These are phyloP conservation scores for Capreolus pygargus DNA, from an alignment of 2,113 vertebrate species.

Conservation along the genomic window DNA sequence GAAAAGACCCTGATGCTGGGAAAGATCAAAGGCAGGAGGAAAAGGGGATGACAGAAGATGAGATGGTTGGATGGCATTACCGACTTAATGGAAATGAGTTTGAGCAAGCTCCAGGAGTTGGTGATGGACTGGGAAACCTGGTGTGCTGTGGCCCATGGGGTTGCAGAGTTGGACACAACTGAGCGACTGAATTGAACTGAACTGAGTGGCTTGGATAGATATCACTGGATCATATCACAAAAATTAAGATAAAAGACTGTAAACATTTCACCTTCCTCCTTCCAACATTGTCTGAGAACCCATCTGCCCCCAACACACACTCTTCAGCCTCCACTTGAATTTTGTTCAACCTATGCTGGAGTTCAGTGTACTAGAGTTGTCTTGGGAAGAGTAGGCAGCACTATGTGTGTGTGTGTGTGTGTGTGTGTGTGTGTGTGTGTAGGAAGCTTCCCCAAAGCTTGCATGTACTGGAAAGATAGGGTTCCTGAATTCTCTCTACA, in stretches of 20 bases:
- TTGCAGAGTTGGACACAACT: background rate
- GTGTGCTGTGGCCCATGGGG: background rate
- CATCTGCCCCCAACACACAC: background rate
- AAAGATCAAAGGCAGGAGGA: background rate
- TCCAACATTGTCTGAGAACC: background rate
- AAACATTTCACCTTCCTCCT: constrained; percentile 20
- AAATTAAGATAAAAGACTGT: constrained; percentile 80
- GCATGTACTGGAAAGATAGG: background rate
- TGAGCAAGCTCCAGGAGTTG: background rate
- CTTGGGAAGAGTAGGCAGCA: background rate
- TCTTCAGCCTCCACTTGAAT: background rate
- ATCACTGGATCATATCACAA: constrained; percentile 80
- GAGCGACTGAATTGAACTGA: background rate
- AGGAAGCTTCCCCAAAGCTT: background rate
- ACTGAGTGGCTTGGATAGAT: constrained; percentile 30
- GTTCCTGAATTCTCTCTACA: background rate
- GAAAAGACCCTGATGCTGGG: background rate
- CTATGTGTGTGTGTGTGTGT: background rate
- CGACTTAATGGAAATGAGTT: background rate
- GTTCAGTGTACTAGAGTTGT: background rate
- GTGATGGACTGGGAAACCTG: background rate
- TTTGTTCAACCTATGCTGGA: constrained; percentile 23
- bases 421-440: background rate
- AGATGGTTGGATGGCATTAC: background rate
- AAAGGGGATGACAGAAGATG: background rate